phyloP scores from a whole-genome alignment of 2,888 invertebrate species.

The Antitype chi region DNA sequence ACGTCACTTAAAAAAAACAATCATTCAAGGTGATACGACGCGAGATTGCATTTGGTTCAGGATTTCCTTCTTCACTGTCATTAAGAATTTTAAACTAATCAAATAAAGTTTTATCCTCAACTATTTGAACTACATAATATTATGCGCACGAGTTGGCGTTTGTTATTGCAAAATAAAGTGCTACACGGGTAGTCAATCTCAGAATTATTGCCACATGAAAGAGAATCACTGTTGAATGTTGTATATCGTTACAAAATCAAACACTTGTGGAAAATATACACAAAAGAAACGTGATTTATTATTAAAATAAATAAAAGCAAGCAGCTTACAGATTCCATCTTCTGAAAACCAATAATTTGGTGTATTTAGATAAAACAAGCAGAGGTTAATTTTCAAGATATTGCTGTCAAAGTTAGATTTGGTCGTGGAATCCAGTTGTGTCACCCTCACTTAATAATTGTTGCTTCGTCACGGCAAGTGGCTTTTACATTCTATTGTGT shows the following conservation, averaged over 20 bases:
- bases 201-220: constrained; percentile 32
- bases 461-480: constrained; percentile 76
- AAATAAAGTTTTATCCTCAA: constrained; percentile 12
- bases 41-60: constrained; percentile 42
- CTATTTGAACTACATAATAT: constrained; percentile 9
- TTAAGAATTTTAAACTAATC: constrained; percentile 16
- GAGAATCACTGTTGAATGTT: constrained; percentile 14
- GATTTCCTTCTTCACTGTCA: constrained; percentile 40
- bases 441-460: constrained; percentile 74
- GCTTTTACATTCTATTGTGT: constrained; percentile 86
- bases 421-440: constrained; percentile 60
- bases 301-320: neutral
- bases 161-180: constrained; percentile 33
- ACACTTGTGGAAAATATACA: constrained; percentile 4
- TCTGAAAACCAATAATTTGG: neutral
- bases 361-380: constrained; percentile 6
- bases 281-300: constrained; percentile 5
- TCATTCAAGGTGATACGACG: constrained; percentile 32
- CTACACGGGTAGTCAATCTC: constrained; percentile 25
- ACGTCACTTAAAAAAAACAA: constrained; percentile 11
- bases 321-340: neutral
- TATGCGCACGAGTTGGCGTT: constrained; percentile 11
- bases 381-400: constrained; percentile 1
- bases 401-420: constrained; percentile 33
- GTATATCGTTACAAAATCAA: constrained; percentile 11